Conservation (phyloP, 2,113 vertebrate genomes). For the Oryzias celebensis region DNA sequence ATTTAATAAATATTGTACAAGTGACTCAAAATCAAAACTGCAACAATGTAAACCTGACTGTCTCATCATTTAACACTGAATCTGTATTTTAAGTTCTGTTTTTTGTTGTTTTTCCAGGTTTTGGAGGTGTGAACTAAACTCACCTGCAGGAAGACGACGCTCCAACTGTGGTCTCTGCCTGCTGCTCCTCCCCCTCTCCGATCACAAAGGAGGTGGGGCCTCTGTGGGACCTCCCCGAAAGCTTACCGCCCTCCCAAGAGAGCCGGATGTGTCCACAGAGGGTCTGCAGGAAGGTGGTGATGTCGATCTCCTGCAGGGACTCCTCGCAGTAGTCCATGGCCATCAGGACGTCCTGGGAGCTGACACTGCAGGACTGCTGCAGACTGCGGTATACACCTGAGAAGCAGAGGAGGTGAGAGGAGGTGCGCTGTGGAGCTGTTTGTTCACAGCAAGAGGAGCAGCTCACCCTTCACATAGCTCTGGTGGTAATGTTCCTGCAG, state of each 20-base stretch:
- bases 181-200: constrained; percentile 79
- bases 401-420: neutral
- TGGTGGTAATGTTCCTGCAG: constrained; percentile 95
- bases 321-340: constrained; percentile 98
- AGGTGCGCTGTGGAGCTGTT: too few relatives aligned
- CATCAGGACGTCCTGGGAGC: constrained; percentile 88
- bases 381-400: constrained; percentile 89
- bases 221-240: constrained; percentile 23
- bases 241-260: constrained; percentile 73
- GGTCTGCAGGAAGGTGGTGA: constrained; percentile 89
- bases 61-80: too few relatives aligned
- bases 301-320: constrained; percentile 92
- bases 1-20: too few relatives aligned
- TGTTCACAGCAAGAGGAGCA: neutral
- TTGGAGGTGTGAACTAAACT: neutral
- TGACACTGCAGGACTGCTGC: constrained; percentile 87
- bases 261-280: constrained; percentile 89
- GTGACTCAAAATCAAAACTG: too few relatives aligned
- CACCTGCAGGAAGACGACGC: constrained; percentile 85
- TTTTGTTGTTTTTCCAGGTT: too few relatives aligned
- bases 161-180: constrained; percentile 60
- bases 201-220: constrained; percentile 78
- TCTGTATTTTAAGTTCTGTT: too few relatives aligned
- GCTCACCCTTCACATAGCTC: constrained; percentile 83
- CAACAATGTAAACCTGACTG: too few relatives aligned